Base-by-base conservation (phyloP, 2,888 invertebrate species). In the Silvanus unidentatus region DNA sequence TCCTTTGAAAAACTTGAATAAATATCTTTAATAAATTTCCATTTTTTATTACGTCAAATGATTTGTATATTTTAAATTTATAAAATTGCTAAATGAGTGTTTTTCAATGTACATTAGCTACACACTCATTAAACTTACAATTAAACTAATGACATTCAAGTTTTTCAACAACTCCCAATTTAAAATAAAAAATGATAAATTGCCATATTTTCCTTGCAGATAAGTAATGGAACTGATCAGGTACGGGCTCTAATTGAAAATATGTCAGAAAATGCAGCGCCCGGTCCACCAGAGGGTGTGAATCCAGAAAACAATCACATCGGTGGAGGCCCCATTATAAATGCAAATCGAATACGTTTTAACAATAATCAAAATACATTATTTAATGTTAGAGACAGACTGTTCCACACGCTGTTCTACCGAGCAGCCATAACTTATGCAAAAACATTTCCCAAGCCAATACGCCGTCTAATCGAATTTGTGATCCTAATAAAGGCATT, bases 371-470 rank as follows among this genome's bases (percentile, higher is more conserved):
- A 84, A 70, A 88, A 88, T 66, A 86, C 88, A 30, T 70, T 91
- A 51, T 82, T 89, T 63, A 88, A 86, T 73, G 88, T 95, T 46
- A 77, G 96, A 60, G 95, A 96, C 69, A 79, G 95, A 56, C 75
- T 97, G 43, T 97, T 97, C 70, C 92, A 96, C 74, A 94, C 95
- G 10, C 76, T 99, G 57, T 96, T 99, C 73, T 87, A 94, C 68
- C 86, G 93, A 69, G 85, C 89, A 57, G 90, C 98, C 2, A 74
- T 97, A 60, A 84, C 88, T 13, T 99, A 99, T 74, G 94, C 94
- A 34, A 79, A 91, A 61, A 84, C 88, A 43, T 88, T 98, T 73
- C 94, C 92, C 16, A 81, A 84, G 69, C 84, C 86, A 49, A 79
- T 88, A 34, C 74, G 93, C 63, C 77, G 91, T 65, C 78, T 90